phyloP scores from a whole-genome alignment of 2,888 invertebrate genomes.

The Chironomus tentans region DNA sequence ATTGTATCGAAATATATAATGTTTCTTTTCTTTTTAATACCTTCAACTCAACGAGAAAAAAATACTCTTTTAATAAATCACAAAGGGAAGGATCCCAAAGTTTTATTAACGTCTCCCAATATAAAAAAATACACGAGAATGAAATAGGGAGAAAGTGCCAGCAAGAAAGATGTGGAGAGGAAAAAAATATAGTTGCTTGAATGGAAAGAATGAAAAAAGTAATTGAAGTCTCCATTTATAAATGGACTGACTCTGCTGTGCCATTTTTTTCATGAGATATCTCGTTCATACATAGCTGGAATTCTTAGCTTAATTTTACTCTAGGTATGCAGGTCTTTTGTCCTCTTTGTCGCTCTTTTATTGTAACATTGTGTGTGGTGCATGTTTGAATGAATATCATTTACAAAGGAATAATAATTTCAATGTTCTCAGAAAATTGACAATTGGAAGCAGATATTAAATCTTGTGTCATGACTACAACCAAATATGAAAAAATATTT shows the following conservation, averaged over 20 bases:
- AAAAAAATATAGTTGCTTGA: not conserved
- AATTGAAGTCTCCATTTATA: conserved; percentile 27
- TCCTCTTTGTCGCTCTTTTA: too few relatives aligned
- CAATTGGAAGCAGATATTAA: too few relatives aligned
- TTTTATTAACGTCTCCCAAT: not conserved
- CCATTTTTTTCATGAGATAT: conserved; percentile 7
- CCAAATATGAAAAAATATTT: too few relatives aligned
- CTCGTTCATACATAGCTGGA: not conserved
- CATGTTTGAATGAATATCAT: too few relatives aligned
- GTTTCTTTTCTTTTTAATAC: not conserved
- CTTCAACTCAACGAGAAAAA: not conserved
- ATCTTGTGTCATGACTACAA: too few relatives aligned
- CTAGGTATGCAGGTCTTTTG: too few relatives aligned
- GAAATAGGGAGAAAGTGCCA: not conserved
- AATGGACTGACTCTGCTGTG: conserved; percentile 24
- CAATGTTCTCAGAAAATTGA: too few relatives aligned
- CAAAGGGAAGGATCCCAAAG: not conserved
- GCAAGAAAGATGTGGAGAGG: not conserved
- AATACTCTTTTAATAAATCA: not conserved
- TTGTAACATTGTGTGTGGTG: too few relatives aligned
- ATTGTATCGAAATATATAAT: not conserved
- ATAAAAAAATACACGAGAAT: not conserved
- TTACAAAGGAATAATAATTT: too few relatives aligned
- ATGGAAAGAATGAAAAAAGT: conserved; percentile 17
- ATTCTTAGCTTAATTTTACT: too few relatives aligned